Evolutionary conservation across 2,888 invertebrate genomes (phyloP), one percentile per base, ranked within the genome.

Genomic region (Mythimna loreyi): DNA sequence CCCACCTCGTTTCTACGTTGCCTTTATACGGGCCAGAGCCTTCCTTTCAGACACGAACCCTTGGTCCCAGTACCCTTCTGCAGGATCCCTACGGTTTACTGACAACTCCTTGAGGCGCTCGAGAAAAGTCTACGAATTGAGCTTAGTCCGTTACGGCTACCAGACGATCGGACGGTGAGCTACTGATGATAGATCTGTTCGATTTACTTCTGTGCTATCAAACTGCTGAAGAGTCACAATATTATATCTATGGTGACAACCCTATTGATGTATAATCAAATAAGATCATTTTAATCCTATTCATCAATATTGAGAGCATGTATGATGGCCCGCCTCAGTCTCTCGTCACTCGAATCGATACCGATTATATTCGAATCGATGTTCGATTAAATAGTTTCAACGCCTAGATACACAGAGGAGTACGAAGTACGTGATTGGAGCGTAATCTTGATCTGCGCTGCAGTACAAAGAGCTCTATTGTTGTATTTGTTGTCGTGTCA

Each of bases 311-410:
- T 25, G 40, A 33, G 50, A 25, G n/a, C 23, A 23, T 28, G 56
- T 13, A 25, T 59, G n/a, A 36, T 50, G 33, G 25, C 45, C 36
- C 40, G 23, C 6, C 50, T 49, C 30, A 16, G 16, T 56, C 11
- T 16, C 21, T n/a, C 16, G 43, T 36, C 30, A 55, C 49, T 52
- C 57, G 28, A 33, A 40, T 28, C 43, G 58, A 49, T 23, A 30
- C 19, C 52, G 50, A 53, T 47, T 64, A 45, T 36, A 61, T 61
- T 60, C 52, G 23, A 65, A 60, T 67, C 33, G 52, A 52, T 63
- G 58, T 68, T 76, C 69, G 80, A 80, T 80, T 43, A 80, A 64
- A 60, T 60, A 33, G 57, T 64, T 61, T 80, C 25, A 67, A 75
- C 60, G 59, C 60, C 50, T 23, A 13, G 23, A 3, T 16, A 25